Conservation (phyloP, 2,888 invertebrate species). For the Drymonia ruficornis region DNA sequence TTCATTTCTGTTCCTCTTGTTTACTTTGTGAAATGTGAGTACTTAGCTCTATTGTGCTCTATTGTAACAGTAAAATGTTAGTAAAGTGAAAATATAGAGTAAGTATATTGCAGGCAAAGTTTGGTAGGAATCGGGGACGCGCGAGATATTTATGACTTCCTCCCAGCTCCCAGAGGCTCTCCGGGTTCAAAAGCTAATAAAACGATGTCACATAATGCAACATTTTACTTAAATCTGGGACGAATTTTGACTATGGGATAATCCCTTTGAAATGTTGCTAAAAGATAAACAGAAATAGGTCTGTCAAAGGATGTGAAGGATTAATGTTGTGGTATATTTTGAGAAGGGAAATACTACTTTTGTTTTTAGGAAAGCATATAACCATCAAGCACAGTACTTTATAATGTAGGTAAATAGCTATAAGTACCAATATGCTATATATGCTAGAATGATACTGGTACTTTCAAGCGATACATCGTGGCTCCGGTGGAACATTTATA, state of each 20-base stretch:
- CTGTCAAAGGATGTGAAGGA: too few species aligned
- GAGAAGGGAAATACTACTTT: too few species aligned
- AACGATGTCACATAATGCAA: not conserved
- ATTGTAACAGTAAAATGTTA: conserved; percentile 16
- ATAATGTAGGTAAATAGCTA: too few species aligned
- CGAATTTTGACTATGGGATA: conserved; percentile 1
- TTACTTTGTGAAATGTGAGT: not conserved
- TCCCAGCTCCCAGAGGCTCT: conserved; percentile 60
- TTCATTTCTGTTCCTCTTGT: not conserved
- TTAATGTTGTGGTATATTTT: too few species aligned
- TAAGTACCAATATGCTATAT: too few species aligned
- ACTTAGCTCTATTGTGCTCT: not conserved
- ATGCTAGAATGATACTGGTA: not conserved
- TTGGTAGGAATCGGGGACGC: conserved; percentile 67
- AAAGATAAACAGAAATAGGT: not conserved
- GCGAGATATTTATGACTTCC: conserved; percentile 75
- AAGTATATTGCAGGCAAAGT: conserved; percentile 64
- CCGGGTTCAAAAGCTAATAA: conserved; percentile 60
- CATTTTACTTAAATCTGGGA: conserved; percentile 1
- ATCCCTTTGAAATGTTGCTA: not conserved
- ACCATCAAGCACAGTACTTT: too few species aligned
- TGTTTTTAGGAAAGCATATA: too few species aligned
- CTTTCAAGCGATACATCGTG: not conserved
- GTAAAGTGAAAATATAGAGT: conserved; percentile 43
- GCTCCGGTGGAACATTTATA: not conserved